Base-by-base conservation (phyloP, 1,140 invertebrate species). In the Triops longicaudatus region DNA sequence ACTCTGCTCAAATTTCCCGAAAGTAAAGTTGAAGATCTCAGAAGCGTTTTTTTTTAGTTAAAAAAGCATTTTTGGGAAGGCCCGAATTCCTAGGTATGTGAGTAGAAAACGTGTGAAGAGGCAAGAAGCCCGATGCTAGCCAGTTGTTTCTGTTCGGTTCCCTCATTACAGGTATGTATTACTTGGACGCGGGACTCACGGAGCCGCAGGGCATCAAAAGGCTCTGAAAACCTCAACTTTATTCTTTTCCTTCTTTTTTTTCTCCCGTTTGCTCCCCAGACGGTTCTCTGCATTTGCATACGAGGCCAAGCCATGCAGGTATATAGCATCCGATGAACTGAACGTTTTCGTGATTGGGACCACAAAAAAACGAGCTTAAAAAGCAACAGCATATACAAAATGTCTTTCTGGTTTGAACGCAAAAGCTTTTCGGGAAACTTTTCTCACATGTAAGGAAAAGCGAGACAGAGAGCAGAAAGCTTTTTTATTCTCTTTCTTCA, bases 221-320 rank as follows among this genome's bases (percentile, higher is more conserved):
- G 50, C 50, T 63, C 50, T 6, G n/a, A 22, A 63, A 63, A 63
- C 50, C 50, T 63, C 50, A 63, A 63, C 50, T 63, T 63, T 17
- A 22, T 63, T 63, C 50, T 63, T 63, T 63, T 63, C 50, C 50
- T 63, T 63, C 50, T 63, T 63, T 63, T 63, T n/a, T 63, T 63
- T 14, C 22, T 14, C 50, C 50, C 14, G 17, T 63, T 63, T 63
- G 6, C 50, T 22, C 50, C 22, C 50, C n/a, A 22, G 50, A 63
- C 50, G 22, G 50, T 17, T 37, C 17, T 17, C 14, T 63, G n/a
- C 50, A 63, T 63, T 63, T 63, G 50, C 50, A 63, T 63, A 63
- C 50, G 50, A 63, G 50, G 50, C 50, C 50, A 63, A 22, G 50
- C 50, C 50, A 63, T 63, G 50, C 50, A 63, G 50, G 50, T 63